phyloP scores from a whole-genome alignment of 2,888 invertebrate genomes.

The Microplitis deprimator region DNA sequence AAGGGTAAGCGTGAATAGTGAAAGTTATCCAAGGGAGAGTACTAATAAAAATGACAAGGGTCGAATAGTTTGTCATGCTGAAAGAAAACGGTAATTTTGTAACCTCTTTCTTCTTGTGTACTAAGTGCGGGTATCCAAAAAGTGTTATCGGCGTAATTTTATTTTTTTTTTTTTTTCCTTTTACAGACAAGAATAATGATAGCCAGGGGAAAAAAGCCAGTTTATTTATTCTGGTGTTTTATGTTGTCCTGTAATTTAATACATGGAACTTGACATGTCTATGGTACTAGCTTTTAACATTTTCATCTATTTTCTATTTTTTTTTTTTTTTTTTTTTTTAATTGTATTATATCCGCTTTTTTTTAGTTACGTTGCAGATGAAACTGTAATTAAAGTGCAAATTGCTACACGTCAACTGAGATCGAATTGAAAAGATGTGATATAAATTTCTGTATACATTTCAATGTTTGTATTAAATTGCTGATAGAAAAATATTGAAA shows the following conservation, averaged over 20 bases:
- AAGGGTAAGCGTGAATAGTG: not conserved
- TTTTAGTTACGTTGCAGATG: not conserved
- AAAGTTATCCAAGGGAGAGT: not conserved
- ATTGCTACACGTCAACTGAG: slow-evolving; percentile 1
- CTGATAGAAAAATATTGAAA: not conserved
- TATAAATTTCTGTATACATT: not conserved
- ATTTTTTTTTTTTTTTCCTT: not conserved
- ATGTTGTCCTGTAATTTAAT: not conserved
- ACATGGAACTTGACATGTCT: not conserved
- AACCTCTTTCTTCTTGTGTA: not conserved
- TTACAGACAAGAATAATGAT: not conserved
- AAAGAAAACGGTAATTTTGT: not conserved
- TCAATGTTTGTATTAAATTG: not conserved
- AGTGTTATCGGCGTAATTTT: not conserved
- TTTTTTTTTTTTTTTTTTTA: not conserved
- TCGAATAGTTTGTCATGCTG: not conserved
- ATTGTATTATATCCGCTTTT: not conserved
- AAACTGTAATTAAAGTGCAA: slow-evolving; percentile 18
- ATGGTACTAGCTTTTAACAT: not conserved
- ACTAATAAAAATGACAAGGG: not conserved
- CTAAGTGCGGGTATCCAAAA: not conserved
- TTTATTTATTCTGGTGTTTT: not conserved
- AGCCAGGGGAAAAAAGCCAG: not conserved
- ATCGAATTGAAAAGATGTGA: not conserved
- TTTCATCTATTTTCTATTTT: not conserved